Base-by-base conservation (phyloP, 2,888 invertebrate genomes). In the Chrysopilus asiliformis region DNA sequence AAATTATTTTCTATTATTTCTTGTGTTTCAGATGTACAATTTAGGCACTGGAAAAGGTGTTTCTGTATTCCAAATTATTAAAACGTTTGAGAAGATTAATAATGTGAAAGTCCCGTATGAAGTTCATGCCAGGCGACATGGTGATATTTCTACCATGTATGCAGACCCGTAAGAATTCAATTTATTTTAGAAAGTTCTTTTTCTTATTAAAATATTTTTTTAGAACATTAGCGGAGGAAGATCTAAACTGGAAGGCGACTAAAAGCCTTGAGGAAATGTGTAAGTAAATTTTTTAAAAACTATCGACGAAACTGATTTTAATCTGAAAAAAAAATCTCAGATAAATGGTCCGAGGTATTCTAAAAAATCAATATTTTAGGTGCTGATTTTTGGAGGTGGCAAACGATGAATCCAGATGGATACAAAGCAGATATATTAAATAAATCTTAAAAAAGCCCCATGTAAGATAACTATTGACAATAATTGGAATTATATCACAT, bases 311-410 rank as follows among this genome's bases (percentile, higher is more conserved):
- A 28, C 17, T 34, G 18, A 8, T 22, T 22, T 22, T 22, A 22
- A 22, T 22, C 22, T 8, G 10, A 22, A 22, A 7, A 22, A 22
- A 22, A 22, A 8, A 22, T 22, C 10, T 22, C 10, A 8, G 10
- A 22, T 22, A 22, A 8, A 22, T 8, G 22, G 22, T 22, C 22
- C 10, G 7, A 22, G 22, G 7, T 22, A 22, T 12, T 27, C 12
- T 2, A 34, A 12, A 28, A 18, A 18, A 10, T 29, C 6, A 15
- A 32, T 4, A 28, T 40, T 34, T 14, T 57, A 85, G 85, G 85
- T 60, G 72, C 71, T 42, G 86, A 89, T 57, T 79, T 86, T 58
- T 90, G 89, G 89, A 69, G 79, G 56, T 90, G 89, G 89, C 87
- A 89, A 64, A 79, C 75, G 1, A 74, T 75, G 71, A 90, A 90